Conservation (phyloP, 2,888 invertebrate species). For the Nineta flava region DNA sequence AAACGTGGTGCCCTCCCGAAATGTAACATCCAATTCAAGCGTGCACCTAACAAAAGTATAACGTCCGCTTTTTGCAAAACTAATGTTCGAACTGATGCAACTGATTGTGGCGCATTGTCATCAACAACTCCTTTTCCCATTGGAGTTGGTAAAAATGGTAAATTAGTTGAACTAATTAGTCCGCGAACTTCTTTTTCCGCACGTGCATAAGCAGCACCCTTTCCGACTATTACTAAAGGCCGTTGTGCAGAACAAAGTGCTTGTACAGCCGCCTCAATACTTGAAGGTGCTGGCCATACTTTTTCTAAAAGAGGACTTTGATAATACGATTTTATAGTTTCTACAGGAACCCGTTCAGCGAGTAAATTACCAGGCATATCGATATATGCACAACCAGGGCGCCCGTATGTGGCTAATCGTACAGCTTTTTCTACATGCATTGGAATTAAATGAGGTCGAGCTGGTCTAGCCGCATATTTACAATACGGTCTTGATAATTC, state of each 20-base stretch:
- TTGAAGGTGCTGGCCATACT: slow-evolving; percentile 50
- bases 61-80: slow-evolving; percentile 83
- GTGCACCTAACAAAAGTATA: slow-evolving; percentile 72
- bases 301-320: slow-evolving; percentile 43
- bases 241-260: slow-evolving; percentile 52
- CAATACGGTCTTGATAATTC: slow-evolving; percentile 77
- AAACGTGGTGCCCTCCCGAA: slow-evolving; percentile 84
- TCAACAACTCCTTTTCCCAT: slow-evolving; percentile 82
- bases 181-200: slow-evolving; percentile 57
- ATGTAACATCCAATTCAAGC: slow-evolving; percentile 96
- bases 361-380: slow-evolving; percentile 83
- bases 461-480: slow-evolving; percentile 83
- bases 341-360: slow-evolving; percentile 29
- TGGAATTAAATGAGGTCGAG: slow-evolving; percentile 67
- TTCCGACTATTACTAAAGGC: slow-evolving; percentile 84
- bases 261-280: slow-evolving; percentile 53
- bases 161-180: slow-evolving; percentile 50
- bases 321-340: slow-evolving; percentile 29
- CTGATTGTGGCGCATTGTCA: slow-evolving; percentile 52
- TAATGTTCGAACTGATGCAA: slow-evolving; percentile 72
- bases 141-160: slow-evolving; percentile 88
- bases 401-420: slow-evolving; percentile 63
- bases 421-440: slow-evolving; percentile 86
- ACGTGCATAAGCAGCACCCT: slow-evolving; percentile 64
- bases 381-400: slow-evolving; percentile 80